These are phyloP conservation scores for Elymnias hypermnestra DNA, from an alignment of 1,140 invertebrate genomes.

Conservation along the genomic window DNA sequence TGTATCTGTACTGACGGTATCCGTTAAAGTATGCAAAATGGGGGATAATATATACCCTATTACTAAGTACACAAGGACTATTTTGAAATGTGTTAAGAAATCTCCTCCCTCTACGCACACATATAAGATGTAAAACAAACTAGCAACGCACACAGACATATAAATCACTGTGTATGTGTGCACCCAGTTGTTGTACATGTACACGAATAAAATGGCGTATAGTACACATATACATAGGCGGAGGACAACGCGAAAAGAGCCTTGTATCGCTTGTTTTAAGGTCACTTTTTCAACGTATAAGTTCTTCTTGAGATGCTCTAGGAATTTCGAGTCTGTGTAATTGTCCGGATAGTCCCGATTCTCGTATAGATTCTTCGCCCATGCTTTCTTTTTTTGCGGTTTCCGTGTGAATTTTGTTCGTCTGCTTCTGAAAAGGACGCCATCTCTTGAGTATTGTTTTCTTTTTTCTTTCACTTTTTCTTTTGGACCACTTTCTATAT, in stretches of 20 bases:
- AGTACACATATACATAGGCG: conserved; percentile 85
- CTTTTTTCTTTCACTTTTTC: conserved; percentile 3
- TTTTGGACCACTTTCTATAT: background rate
- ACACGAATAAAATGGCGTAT: conserved; percentile 85
- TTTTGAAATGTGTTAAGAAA: conserved; percentile 77
- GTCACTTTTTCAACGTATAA: conserved; percentile 84
- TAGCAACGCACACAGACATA: conserved; percentile 72
- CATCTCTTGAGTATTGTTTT: conserved; percentile 28
- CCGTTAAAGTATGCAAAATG: conserved; percentile 94
- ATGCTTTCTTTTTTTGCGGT: conserved; percentile 70
- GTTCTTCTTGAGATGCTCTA: conserved; percentile 91
- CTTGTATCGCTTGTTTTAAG: conserved; percentile 81
- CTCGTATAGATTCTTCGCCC: conserved; percentile 94
- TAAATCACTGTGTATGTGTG: conserved; percentile 79
- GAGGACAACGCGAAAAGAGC: conserved; percentile 84
- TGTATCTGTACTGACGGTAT: conserved; percentile 97
- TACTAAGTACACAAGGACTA: conserved; percentile 85
- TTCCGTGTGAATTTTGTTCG: conserved; percentile 40
- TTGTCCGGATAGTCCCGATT: conserved; percentile 92
- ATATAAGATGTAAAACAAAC: conserved; percentile 78
- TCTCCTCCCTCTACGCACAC: conserved; percentile 45
- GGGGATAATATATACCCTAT: conserved; percentile 93
- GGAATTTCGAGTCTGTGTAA: conserved; percentile 90
- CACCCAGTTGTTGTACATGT: conserved; percentile 82
- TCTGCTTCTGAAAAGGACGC: conserved; percentile 59